A percentile compares a stretch with the other conserved stretches of the same genome.
phyloP scores from a whole-genome alignment of 1,140 invertebrate species.

The Drosophila pallidifrons region DNA sequence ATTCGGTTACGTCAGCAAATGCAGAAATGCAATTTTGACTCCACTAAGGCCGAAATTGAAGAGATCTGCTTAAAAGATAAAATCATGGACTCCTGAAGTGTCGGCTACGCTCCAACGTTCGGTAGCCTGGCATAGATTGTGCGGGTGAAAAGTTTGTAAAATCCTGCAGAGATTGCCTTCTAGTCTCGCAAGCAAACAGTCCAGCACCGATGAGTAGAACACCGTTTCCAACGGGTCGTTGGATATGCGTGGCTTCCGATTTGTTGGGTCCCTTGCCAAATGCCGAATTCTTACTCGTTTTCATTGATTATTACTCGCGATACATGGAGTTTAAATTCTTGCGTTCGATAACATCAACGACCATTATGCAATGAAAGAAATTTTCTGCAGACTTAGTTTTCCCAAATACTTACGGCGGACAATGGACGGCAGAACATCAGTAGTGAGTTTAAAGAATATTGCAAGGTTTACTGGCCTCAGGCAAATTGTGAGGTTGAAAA shows the following conservation, averaged over 20 bases:
- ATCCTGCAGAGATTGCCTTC: slow-evolving; percentile 84
- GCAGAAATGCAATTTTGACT: slow-evolving; percentile 28
- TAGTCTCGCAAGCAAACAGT: slow-evolving; percentile 23
- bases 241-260: not conserved
- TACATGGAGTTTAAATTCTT: slow-evolving; percentile 40
- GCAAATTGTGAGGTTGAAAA: slow-evolving; percentile 71
- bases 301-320: slow-evolving; percentile 43
- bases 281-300: slow-evolving; percentile 23
- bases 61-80: slow-evolving; percentile 40
- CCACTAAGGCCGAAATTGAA: slow-evolving; percentile 38
- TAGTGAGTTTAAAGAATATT: slow-evolving; percentile 43
- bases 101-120: slow-evolving; percentile 85
- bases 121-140: slow-evolving; percentile 86
- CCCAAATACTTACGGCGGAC: slow-evolving; percentile 18
- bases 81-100: slow-evolving; percentile 78
- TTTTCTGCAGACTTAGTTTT: slow-evolving; percentile 39
- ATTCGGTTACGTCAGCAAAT: slow-evolving; percentile 29
- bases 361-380: slow-evolving; percentile 40
- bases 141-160: slow-evolving; percentile 85
- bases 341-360: slow-evolving; percentile 1
- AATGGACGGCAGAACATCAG: slow-evolving; percentile 36
- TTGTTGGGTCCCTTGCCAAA: slow-evolving; percentile 32
- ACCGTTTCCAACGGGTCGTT: not conserved
- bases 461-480: slow-evolving; percentile 62
- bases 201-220: slow-evolving; percentile 7